Evolutionary conservation across 2,797 vertebrate genomes (phyloP).

Genomic region (Columba guinea): DNA sequence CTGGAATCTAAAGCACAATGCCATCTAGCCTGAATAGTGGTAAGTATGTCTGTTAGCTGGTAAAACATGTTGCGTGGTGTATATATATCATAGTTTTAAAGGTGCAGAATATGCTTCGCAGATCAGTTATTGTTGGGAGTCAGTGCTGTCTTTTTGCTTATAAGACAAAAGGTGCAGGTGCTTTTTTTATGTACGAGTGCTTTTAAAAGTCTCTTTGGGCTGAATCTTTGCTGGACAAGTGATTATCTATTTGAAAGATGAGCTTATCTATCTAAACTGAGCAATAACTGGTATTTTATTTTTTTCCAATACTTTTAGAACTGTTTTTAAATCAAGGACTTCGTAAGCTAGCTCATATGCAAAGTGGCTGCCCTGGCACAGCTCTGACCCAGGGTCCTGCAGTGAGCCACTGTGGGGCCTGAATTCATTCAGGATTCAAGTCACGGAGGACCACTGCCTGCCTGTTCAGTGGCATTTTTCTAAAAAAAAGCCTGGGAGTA

Average conservation of each 20-base stretch:
- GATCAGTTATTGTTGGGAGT: background rate
- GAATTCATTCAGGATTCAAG: background rate
- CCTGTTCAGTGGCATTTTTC: background rate
- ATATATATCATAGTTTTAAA: background rate
- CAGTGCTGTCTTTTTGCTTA: background rate
- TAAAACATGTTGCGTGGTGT: background rate
- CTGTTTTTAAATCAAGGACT: background rate
- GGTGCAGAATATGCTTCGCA: background rate
- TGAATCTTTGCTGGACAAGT: background rate
- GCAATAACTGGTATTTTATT: background rate
- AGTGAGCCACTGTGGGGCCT: background rate
- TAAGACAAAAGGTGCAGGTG: background rate
- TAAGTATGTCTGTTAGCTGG: slow-evolving; percentile 64
- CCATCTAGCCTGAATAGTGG: slow-evolving; percentile 44
- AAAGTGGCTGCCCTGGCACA: background rate
- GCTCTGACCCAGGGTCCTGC: background rate
- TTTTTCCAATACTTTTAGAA: background rate
- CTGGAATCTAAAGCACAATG: slow-evolving; percentile 54
- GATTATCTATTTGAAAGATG: background rate
- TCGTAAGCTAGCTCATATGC: background rate
- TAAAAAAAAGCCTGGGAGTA: background rate
- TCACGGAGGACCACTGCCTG: background rate
- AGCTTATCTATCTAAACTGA: background rate
- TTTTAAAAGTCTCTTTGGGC: background rate
- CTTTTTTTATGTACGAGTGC: background rate